Percentiles rank a stretch among this genome's conserved stretches.
Conservation (phyloP, 2,888 invertebrate genomes). For the Agonum fuliginosum region DNA sequence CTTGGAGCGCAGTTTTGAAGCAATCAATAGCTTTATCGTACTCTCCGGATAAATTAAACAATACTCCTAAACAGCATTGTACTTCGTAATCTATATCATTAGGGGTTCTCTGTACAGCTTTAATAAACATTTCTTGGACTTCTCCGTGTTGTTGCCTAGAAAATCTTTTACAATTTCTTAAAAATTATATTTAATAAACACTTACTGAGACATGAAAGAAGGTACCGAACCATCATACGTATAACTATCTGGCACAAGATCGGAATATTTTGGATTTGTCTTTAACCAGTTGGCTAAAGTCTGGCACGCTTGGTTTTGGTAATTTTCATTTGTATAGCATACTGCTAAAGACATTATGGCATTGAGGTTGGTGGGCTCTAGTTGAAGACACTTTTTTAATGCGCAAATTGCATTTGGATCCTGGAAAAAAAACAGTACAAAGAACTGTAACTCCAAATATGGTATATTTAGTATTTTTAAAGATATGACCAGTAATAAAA, state of each 20-base stretch:
- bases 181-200: slow-evolving; percentile 64
- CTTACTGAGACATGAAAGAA: slow-evolving; percentile 73
- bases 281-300: slow-evolving; percentile 86
- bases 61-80: slow-evolving; percentile 94
- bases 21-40: slow-evolving; percentile 98
- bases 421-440: slow-evolving; percentile 68
- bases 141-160: slow-evolving; percentile 76
- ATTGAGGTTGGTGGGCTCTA: slow-evolving; percentile 86
- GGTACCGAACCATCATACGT: slow-evolving; percentile 72
- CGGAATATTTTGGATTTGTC: slow-evolving; percentile 87
- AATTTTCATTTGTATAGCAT: slow-evolving; percentile 96
- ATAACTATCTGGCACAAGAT: slow-evolving; percentile 78
- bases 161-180: slow-evolving; percentile 33
- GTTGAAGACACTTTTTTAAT: slow-evolving; percentile 86
- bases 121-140: slow-evolving; percentile 85
- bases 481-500: too few relatives aligned
- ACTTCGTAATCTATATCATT: slow-evolving; percentile 89
- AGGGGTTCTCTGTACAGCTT: slow-evolving; percentile 86
- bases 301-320: slow-evolving; percentile 91
- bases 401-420: slow-evolving; percentile 96
- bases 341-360: slow-evolving; percentile 95
- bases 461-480: too few relatives aligned
- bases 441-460: not conserved
- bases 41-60: slow-evolving; percentile 95
- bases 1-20: slow-evolving; percentile 91